phyloP scores from a whole-genome alignment of 2,888 invertebrate species.

The Mythimna loreyi region DNA sequence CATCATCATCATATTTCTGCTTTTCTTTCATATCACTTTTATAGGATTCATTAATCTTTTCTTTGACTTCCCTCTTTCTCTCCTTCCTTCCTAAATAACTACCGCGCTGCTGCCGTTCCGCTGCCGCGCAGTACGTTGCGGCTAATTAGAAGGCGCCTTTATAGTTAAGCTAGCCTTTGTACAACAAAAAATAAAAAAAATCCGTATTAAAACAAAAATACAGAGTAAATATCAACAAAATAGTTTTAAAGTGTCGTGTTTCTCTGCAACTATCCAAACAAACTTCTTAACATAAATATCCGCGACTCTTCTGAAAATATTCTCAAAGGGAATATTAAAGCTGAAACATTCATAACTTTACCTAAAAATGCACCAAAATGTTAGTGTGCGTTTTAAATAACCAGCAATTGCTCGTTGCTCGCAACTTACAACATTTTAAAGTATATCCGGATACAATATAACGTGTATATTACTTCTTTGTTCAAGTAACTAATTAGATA shows the following conservation, averaged over 20 bases:
- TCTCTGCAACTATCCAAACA: not conserved
- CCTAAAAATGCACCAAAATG: not conserved
- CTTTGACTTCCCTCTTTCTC: no score
- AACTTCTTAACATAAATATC: slow-evolving; percentile 11
- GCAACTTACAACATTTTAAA: not conserved
- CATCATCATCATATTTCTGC: no score
- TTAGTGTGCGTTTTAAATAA: not conserved
- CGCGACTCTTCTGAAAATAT: not conserved
- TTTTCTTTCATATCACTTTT: no score
- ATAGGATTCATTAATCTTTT: no score
- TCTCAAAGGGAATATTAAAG: slow-evolving; percentile 1
- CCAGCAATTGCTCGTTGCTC: not conserved
- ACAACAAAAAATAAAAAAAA: not conserved
- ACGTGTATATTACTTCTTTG: not conserved
- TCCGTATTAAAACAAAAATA: not conserved
- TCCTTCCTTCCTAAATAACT: no score
- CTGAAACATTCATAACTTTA: not conserved
- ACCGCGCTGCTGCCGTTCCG: no score
- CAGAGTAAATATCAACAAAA: not conserved
- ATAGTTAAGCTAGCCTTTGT: not conserved
- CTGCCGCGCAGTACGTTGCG: no score
- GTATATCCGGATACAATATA: not conserved
- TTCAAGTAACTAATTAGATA: not conserved
- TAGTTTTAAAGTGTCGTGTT: not conserved
- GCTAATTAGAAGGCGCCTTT: no score